Percentiles rank a stretch among this genome's conserved stretches.
phyloP scores from a whole-genome alignment of 2,888 invertebrate species.

The Latrodectus elegans region DNA sequence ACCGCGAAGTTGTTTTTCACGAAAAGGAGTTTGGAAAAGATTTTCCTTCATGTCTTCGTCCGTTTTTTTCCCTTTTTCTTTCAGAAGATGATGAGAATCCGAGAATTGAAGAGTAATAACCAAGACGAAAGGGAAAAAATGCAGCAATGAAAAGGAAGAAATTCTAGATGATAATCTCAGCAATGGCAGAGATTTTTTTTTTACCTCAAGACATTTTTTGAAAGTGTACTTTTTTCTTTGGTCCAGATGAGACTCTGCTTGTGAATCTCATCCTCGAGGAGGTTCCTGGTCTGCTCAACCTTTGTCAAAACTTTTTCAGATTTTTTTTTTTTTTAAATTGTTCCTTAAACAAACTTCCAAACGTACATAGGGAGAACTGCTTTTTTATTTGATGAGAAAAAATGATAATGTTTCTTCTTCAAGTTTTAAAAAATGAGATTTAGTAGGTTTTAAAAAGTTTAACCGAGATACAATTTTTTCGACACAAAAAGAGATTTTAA shows the following conservation, averaged over 20 bases:
- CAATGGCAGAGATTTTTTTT: neutral
- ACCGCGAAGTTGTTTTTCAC: neutral
- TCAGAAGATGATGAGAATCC: neutral
- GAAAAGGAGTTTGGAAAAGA: neutral
- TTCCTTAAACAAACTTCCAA: too few species aligned
- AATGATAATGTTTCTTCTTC: too few species aligned
- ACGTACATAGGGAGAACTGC: too few species aligned
- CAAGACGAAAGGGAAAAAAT: neutral
- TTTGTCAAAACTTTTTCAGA: too few species aligned
- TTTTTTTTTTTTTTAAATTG: too few species aligned
- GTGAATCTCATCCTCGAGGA: too few species aligned
- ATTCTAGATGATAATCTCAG: neutral
- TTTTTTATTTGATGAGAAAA: too few species aligned
- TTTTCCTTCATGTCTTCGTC: neutral
- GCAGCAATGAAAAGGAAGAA: neutral
- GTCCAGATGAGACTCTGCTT: neutral
- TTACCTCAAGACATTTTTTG: neutral
- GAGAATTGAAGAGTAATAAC: conserved; percentile 1
- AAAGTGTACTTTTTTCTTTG: neutral
- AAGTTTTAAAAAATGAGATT: too few species aligned
- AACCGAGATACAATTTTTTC: too few species aligned
- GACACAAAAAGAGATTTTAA: too few species aligned
- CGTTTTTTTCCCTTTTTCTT: neutral
- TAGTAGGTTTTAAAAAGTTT: too few species aligned
- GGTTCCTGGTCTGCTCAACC: too few species aligned